Conservation (phyloP, 2,113 vertebrate species). For the Hyperopisus bebe region DNA sequence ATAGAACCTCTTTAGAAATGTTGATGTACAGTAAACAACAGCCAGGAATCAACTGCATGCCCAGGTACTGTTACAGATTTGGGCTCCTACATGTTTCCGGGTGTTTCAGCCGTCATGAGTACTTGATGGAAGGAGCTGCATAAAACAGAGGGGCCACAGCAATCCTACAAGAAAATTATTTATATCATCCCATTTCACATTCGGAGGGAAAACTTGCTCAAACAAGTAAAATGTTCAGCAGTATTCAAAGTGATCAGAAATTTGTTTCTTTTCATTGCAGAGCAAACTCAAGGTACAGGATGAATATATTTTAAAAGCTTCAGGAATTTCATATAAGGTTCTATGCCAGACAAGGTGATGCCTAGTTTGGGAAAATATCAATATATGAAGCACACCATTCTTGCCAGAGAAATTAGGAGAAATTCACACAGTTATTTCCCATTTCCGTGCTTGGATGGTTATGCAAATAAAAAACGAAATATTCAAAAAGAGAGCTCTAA, state of each 20-base stretch:
- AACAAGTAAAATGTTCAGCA: constrained; percentile 9
- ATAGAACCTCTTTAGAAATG: not conserved
- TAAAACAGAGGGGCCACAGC: not conserved
- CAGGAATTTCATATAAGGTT: not conserved
- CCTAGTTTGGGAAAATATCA: not conserved
- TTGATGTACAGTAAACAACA: no score
- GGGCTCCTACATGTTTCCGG: constrained; percentile 3
- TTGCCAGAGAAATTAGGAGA: not conserved
- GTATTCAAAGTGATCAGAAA: not conserved
- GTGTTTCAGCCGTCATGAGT: not conserved
- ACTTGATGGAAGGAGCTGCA: not conserved
- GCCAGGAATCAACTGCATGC: not conserved
- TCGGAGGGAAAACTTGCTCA: not conserved
- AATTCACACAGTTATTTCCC: not conserved
- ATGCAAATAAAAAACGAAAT: not conserved
- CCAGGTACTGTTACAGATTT: not conserved
- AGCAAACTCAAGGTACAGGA: not conserved
- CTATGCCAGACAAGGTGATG: not conserved
- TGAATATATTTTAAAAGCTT: not conserved
- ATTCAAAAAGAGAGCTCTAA: not conserved
- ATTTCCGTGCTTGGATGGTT: not conserved
- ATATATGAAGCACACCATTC: not conserved
- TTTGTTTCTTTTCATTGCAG: not conserved
- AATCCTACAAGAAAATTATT: not conserved
- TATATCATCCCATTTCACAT: constrained; percentile 2